A percentile compares a stretch with the other conserved stretches of the same genome.
Evolutionary conservation across 2,888 invertebrate species (phyloP).

Genomic region (Volucella inflata): DNA sequence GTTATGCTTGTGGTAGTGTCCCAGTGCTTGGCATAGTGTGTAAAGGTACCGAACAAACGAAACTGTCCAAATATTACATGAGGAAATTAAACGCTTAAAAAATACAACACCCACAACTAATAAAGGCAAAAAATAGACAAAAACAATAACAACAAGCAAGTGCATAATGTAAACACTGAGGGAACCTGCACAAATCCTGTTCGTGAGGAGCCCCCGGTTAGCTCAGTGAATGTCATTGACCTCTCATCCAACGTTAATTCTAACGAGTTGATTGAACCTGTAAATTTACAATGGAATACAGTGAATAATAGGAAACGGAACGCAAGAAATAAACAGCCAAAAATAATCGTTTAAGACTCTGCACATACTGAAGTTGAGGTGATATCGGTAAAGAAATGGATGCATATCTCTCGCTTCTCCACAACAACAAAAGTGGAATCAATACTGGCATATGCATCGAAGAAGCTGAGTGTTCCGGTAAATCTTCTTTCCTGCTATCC

Average conservation of each 20-base stretch:
- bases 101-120: too few relatives aligned
- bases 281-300: constrained; percentile 35
- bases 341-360: constrained; percentile 33
- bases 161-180: too few relatives aligned
- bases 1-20: too few relatives aligned
- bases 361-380: constrained; percentile 38
- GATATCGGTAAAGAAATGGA: too few relatives aligned
- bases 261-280: constrained; percentile 23
- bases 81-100: too few relatives aligned
- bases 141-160: too few relatives aligned
- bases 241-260: constrained; percentile 14
- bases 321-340: not conserved
- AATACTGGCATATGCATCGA: constrained; percentile 26
- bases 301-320: constrained; percentile 25
- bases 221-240: constrained; percentile 17
- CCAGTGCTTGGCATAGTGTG: too few relatives aligned
- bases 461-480: not conserved
- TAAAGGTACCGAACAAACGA: too few relatives aligned
- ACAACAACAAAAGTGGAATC: constrained; percentile 25
- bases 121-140: too few relatives aligned
- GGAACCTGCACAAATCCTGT: not conserved
- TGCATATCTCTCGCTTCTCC: constrained; percentile 38
- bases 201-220: constrained; percentile 15
- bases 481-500: too few relatives aligned
- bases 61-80: too few relatives aligned